Conservation (phyloP, 2,888 invertebrate genomes). For the Daptonema setosum region DNA sequence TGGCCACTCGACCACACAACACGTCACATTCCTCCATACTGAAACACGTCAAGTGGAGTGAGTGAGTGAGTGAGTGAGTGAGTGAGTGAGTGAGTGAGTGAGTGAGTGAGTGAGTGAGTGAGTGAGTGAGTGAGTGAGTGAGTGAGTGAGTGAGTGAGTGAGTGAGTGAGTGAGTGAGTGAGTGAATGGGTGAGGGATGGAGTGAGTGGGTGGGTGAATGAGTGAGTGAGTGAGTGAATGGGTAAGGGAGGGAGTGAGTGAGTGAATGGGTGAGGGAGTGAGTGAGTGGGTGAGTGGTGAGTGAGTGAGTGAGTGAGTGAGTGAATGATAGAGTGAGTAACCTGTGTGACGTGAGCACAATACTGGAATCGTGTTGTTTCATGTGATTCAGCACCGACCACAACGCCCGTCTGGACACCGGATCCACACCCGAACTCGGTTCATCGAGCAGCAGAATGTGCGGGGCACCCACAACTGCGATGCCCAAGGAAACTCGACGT, state of each 20-base stretch:
- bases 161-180: constrained; percentile 34
- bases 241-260: constrained; percentile 39
- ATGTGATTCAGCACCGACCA: constrained; percentile 46
- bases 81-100: constrained; percentile 24
- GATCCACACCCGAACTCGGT: constrained; percentile 47
- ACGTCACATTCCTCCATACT: not conserved
- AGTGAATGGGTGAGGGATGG: constrained; percentile 32
- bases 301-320: constrained; percentile 41
- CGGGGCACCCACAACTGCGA: constrained; percentile 46
- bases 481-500: constrained; percentile 47
- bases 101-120: constrained; percentile 39
- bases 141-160: constrained; percentile 41
- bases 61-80: constrained; percentile 33
- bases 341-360: constrained; percentile 40
- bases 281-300: constrained; percentile 21
- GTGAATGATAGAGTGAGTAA: constrained; percentile 8
- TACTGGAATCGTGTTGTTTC: not conserved
- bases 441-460: constrained; percentile 44
- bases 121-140: constrained; percentile 21
- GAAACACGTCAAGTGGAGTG: too few species aligned
- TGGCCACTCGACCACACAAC: constrained; percentile 43
- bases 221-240: constrained; percentile 21
- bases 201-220: constrained; percentile 41
- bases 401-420: constrained; percentile 52
- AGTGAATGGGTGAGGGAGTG: constrained; percentile 39